These are phyloP conservation scores for Oxyura jamaicensis DNA, from an alignment of 2,113 vertebrate species.

Conservation along the genomic window DNA sequence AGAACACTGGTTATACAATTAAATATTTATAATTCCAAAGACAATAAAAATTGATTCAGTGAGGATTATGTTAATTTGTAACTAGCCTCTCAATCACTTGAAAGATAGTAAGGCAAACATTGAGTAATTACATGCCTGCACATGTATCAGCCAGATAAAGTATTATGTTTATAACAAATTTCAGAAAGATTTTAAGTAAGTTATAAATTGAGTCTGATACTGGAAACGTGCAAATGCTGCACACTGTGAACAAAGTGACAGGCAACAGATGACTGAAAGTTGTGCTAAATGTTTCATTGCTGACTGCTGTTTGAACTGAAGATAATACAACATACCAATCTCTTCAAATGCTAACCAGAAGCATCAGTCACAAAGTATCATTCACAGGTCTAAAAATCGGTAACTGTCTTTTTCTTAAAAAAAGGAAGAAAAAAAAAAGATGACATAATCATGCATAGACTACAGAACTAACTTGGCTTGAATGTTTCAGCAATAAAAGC, in stretches of 20 bases:
- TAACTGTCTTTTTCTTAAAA: neutral
- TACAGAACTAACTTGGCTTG: neutral
- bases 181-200: neutral
- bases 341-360: neutral
- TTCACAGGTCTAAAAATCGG: neutral
- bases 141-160: neutral
- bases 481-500: neutral
- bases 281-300: neutral
- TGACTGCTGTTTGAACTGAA: neutral
- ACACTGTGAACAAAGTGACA: neutral
- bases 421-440: neutral
- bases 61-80: conserved; percentile 23
- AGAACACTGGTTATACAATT: neutral
- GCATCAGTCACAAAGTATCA: neutral
- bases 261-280: neutral
- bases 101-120: neutral
- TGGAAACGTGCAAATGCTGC: neutral
- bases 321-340: neutral
- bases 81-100: neutral
- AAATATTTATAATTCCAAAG: conserved; percentile 6
- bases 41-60: conserved; percentile 2
- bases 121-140: neutral
- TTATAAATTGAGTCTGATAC: neutral
- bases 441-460: neutral
- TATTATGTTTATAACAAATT: neutral